phyloP scores from a whole-genome alignment of 2,113 vertebrate species.

The Tyrannus savana region DNA sequence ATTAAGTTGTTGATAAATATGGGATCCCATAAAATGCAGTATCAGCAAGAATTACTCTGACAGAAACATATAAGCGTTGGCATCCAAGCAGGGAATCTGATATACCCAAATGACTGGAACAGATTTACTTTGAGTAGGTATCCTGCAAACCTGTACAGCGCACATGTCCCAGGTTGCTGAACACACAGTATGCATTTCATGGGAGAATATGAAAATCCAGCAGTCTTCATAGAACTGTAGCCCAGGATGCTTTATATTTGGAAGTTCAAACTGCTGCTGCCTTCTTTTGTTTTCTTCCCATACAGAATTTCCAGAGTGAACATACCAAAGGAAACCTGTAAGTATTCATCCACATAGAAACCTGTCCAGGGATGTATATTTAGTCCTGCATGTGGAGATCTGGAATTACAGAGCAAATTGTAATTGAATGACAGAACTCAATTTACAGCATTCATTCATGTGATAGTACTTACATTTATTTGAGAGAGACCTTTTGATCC shows the following conservation, averaged over 20 bases:
- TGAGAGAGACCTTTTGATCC: not conserved
- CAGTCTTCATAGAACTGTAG: not conserved
- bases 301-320: not conserved
- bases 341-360: rapidly evolving
- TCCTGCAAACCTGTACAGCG: not conserved
- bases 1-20: not conserved
- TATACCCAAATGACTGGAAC: not conserved
- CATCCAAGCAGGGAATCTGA: not conserved
- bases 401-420: not conserved
- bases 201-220: not conserved
- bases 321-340: not conserved
- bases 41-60: not conserved
- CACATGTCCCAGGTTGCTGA: not conserved
- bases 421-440: not conserved
- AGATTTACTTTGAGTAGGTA: not conserved
- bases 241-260: not conserved
- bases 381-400: not conserved
- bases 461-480: not conserved
- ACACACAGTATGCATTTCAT: not conserved
- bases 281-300: not conserved
- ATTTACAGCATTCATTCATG: not conserved
- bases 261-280: not conserved
- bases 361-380: not conserved
- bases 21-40: not conserved
- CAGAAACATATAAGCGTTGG: not conserved